phyloP scores from a whole-genome alignment of 2,113 vertebrate species.

The Indri indri region DNA sequence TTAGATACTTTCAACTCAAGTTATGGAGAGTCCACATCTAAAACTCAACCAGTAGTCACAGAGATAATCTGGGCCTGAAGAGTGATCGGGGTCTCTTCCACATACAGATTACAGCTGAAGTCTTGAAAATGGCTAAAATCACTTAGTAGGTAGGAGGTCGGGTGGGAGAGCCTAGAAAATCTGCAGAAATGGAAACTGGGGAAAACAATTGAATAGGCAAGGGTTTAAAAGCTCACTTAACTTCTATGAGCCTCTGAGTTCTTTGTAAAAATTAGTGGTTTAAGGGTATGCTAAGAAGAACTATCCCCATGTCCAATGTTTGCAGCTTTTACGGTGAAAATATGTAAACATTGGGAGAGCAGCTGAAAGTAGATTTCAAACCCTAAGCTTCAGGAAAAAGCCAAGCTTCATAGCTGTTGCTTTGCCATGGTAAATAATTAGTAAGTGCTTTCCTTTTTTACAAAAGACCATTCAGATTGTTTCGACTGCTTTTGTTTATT shows the following conservation, averaged over 20 bases:
- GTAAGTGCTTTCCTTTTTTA: slow-evolving; percentile 6
- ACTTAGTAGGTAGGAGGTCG: not conserved
- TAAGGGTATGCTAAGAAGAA: not conserved
- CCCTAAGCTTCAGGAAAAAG: not conserved
- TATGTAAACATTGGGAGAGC: not conserved
- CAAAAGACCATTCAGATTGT: slow-evolving; percentile 46
- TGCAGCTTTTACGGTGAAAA: not conserved
- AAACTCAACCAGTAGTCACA: not conserved
- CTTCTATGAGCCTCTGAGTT: not conserved
- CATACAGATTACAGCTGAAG: not conserved
- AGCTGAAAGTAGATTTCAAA: not conserved
- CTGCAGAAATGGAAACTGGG: not conserved
- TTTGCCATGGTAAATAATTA: slow-evolving; percentile 54
- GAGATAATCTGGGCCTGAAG: not conserved
- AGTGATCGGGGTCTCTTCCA: not conserved
- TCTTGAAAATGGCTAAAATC: not conserved
- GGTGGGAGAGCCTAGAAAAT: not conserved
- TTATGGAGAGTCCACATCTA: no score
- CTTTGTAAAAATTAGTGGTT: not conserved
- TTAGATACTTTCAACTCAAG: not conserved
- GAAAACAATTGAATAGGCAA: not conserved
- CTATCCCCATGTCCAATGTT: not conserved
- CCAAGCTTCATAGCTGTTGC: not conserved
- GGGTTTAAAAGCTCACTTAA: not conserved
- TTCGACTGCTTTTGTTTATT: slow-evolving; percentile 57